A percentile compares a stretch with the other conserved stretches of the same genome.
phyloP scores from a whole-genome alignment of 2,888 invertebrate genomes.

The Thyatira batis region DNA sequence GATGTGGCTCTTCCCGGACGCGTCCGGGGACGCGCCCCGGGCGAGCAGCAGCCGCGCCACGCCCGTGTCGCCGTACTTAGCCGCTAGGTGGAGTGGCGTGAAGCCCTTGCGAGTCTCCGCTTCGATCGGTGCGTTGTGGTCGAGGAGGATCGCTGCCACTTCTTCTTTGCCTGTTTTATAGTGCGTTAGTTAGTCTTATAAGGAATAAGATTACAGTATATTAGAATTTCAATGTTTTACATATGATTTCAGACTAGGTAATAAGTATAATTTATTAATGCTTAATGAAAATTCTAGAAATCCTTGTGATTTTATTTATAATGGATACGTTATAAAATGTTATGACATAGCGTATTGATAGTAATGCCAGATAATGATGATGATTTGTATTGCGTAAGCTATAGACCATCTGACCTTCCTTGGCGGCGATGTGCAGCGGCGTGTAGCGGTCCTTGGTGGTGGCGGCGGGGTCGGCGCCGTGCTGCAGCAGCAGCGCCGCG shows the following conservation, averaged over 20 bases:
- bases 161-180: slow-evolving; percentile 86
- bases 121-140: slow-evolving; percentile 93
- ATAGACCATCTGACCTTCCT: slow-evolving; percentile 86
- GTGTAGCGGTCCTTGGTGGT: slow-evolving; percentile 98
- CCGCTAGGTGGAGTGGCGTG: slow-evolving; percentile 97
- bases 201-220: no score
- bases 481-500: slow-evolving; percentile 95
- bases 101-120: slow-evolving; percentile 98
- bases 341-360: no score
- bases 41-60: slow-evolving; percentile 94
- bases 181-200: neutral
- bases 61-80: slow-evolving; percentile 97
- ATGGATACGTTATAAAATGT: no score
- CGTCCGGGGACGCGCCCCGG: slow-evolving; percentile 92
- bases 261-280: no score
- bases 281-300: no score
- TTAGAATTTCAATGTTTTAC: no score
- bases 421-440: slow-evolving; percentile 97
- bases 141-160: slow-evolving; percentile 94
- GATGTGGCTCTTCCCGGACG: slow-evolving; percentile 95
- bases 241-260: no score
- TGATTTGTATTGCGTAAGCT: no score
- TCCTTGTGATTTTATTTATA: no score
- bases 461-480: slow-evolving; percentile 94
- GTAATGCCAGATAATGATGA: no score